phyloP scores from a whole-genome alignment of 2,113 vertebrate species.

The Vanacampus margaritifer region DNA sequence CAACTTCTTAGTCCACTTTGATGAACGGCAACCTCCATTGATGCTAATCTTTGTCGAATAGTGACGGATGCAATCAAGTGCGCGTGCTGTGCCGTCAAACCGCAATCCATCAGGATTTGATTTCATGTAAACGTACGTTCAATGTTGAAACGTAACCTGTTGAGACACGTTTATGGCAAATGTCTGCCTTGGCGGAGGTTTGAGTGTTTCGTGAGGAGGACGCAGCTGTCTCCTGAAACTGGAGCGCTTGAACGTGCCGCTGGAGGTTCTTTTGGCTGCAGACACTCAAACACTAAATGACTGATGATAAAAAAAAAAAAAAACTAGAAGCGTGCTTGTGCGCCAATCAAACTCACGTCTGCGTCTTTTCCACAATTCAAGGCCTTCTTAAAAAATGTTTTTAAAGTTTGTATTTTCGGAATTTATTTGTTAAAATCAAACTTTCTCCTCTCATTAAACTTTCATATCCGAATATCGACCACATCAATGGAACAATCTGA shows the following conservation, averaged over 20 bases:
- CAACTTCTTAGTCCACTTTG: neutral
- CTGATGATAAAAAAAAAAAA: too few relatives aligned
- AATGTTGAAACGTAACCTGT: neutral
- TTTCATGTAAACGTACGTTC: neutral
- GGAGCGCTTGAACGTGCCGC: neutral
- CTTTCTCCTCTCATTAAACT: too few relatives aligned
- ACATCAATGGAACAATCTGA: too few relatives aligned
- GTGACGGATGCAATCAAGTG: neutral
- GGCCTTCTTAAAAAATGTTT: too few relatives aligned
- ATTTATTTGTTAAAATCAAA: too few relatives aligned
- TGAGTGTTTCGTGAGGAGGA: neutral
- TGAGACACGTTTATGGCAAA: neutral
- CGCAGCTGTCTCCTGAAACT: conserved; percentile 2
- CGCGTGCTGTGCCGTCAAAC: neutral
- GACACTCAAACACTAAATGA: neutral
- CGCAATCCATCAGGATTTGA: neutral
- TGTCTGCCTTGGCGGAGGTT: neutral
- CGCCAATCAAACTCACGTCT: too few relatives aligned
- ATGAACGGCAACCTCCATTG: neutral
- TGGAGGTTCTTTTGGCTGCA: neutral
- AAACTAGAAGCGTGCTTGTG: neutral
- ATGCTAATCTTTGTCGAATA: neutral
- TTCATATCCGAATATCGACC: too few relatives aligned
- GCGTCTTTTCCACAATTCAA: too few relatives aligned
- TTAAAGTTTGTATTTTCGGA: too few relatives aligned